Percentiles rank a stretch among this genome's conserved stretches.
Conservation (phyloP, 2,113 vertebrate genomes). For the Campylomormyrus tamandua region DNA sequence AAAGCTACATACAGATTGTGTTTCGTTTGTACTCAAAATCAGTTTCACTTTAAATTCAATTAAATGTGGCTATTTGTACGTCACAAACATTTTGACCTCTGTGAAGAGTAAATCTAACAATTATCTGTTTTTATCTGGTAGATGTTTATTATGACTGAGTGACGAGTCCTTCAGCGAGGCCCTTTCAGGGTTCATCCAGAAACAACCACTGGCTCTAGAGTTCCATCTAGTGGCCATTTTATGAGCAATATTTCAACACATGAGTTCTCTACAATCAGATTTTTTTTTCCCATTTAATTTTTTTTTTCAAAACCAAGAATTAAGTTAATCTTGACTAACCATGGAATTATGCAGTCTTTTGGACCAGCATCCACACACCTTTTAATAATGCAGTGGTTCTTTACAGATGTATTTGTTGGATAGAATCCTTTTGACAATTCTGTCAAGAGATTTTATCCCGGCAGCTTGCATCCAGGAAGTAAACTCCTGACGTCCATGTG, state of each 20-base stretch:
- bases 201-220: background rate
- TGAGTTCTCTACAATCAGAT: background rate
- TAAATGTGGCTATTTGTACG: background rate
- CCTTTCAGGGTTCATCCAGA: background rate
- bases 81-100: background rate
- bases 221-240: background rate
- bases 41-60: background rate
- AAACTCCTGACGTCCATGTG: background rate
- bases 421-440: background rate
- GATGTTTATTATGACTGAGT: slow-evolving; percentile 46
- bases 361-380: background rate
- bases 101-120: background rate
- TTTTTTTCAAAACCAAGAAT: background rate
- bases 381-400: background rate
- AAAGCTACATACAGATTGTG: background rate
- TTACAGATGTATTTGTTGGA: background rate
- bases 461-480: background rate
- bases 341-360: background rate
- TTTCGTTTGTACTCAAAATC: background rate
- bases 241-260: background rate
- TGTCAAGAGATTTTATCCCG: background rate
- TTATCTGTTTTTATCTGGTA: slow-evolving; percentile 32
- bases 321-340: background rate
- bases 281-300: background rate
- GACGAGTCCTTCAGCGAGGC: background rate